Evolutionary conservation across 2,113 vertebrate genomes (phyloP), one percentile per base, ranked within the genome.

Genomic region (Heterotis niloticus): DNA sequence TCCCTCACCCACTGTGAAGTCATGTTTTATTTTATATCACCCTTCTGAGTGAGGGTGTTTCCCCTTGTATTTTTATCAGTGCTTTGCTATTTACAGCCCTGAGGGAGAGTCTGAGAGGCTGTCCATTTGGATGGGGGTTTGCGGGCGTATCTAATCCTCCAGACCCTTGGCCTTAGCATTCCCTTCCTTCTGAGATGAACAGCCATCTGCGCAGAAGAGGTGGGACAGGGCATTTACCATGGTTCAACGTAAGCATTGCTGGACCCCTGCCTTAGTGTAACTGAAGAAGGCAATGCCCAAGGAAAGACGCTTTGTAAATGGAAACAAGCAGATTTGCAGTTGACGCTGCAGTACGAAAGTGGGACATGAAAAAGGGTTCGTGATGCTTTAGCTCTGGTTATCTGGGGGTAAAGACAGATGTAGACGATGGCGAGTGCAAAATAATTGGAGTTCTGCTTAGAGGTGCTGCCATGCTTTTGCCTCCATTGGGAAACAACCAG

Each of bases 31-130:
- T 75, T 76, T 62, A 66, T 68, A 52, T 64, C 52, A 10, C n/a
- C 24, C 67, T 68, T 18, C 5, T n/a, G 16, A 57, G 64, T 29
- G 51, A 60, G 66, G 78, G 71, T 79, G 68, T 72, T 77, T 85
- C 57, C 76, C 79, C 60, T 80, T 72, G 80, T 77, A 76, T 82
- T 79, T 82, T 76, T 71, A 79, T 77, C 76, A 77, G 57, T 76
- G 59, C 77, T 71, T 75, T 28, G 68, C 79, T 84, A 86, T 84
- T 79, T 84, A 75, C 84, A 83, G 80, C 26, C 18, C 9, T 5
- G 59, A 0, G 71, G 52, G 68, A 28, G 23, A 34, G 77, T 18
- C 56, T 26, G 51, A 64, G 56, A 18, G 66, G 5, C 10, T 11
- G 51, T 23, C 70, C 52, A 66, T 26, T 23, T 7, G 70, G 20